These are phyloP conservation scores for Picus viridis DNA, from an alignment of 2,797 vertebrate genomes.

Conservation along the genomic window DNA sequence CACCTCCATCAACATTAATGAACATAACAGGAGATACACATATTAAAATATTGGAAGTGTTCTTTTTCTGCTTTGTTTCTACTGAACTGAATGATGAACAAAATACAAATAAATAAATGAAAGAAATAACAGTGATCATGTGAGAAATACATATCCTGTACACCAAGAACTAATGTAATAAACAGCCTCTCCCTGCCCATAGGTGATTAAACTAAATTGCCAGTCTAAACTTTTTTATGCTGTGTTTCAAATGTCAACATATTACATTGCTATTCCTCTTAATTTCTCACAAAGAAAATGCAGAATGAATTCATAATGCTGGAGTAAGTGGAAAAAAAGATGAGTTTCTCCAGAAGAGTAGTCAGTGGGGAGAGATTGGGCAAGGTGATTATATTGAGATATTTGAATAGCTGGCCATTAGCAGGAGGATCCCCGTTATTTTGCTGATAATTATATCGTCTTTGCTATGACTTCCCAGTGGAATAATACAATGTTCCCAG, in stretches of 20 bases:
- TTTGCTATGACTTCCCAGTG: slow-evolving; percentile 88
- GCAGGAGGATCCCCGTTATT: slow-evolving; percentile 87
- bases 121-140: neutral
- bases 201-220: slow-evolving; percentile 80
- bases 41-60: neutral
- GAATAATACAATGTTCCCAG: slow-evolving; percentile 85
- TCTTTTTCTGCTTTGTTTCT: neutral
- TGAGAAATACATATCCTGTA: slow-evolving; percentile 45
- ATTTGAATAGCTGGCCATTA: slow-evolving; percentile 91
- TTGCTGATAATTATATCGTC: slow-evolving; percentile 91
- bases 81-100: neutral
- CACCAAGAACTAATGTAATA: slow-evolving; percentile 75
- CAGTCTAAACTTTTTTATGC: slow-evolving; percentile 78
- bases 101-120: neutral
- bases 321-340: slow-evolving; percentile 83
- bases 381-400: slow-evolving; percentile 89
- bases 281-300: slow-evolving; percentile 85
- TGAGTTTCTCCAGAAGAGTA: slow-evolving; percentile 85
- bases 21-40: neutral
- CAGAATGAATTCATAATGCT: slow-evolving; percentile 85
- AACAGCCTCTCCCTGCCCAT: slow-evolving; percentile 65
- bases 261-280: slow-evolving; percentile 82
- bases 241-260: slow-evolving; percentile 82
- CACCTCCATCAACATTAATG: neutral
- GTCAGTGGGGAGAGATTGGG: slow-evolving; percentile 84